Conservation (phyloP, 2,113 vertebrate genomes). For the Coregonus clupeaformis region DNA sequence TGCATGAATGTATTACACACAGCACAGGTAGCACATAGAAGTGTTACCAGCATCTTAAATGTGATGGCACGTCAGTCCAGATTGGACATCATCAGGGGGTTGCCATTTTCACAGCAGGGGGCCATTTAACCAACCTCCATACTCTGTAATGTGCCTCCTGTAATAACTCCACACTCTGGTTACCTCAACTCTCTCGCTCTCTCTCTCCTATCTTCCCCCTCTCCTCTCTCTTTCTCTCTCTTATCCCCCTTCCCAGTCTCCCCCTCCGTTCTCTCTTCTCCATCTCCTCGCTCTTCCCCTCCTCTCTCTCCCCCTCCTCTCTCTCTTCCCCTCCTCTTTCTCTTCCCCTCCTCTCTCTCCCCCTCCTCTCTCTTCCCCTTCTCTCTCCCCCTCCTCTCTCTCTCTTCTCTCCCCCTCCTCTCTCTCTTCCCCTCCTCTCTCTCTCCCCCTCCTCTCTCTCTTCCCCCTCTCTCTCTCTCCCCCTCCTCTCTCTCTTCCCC, state of each 20-base stretch:
- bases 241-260: neutral
- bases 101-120: neutral
- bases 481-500: slow-evolving; percentile 1
- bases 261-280: neutral
- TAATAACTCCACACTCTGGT: neutral
- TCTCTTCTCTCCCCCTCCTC: no score
- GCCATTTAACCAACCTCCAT: neutral
- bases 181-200: neutral
- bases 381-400: no score
- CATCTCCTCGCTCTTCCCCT: neutral
- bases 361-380: no score
- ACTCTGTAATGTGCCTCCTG: neutral
- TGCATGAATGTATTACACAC: neutral
- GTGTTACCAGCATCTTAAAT: neutral
- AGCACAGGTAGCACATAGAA: neutral
- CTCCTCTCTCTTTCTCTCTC: neutral
- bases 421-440: neutral
- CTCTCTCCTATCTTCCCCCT: neutral
- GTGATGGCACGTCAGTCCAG: neutral
- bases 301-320: neutral
- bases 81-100: slow-evolving; percentile 2
- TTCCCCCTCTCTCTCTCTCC: slow-evolving; percentile 9
- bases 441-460: neutral
- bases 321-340: slow-evolving; percentile 4
- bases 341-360: neutral